Conservation (phyloP, 2,888 invertebrate species). For the Tachina fera region DNA sequence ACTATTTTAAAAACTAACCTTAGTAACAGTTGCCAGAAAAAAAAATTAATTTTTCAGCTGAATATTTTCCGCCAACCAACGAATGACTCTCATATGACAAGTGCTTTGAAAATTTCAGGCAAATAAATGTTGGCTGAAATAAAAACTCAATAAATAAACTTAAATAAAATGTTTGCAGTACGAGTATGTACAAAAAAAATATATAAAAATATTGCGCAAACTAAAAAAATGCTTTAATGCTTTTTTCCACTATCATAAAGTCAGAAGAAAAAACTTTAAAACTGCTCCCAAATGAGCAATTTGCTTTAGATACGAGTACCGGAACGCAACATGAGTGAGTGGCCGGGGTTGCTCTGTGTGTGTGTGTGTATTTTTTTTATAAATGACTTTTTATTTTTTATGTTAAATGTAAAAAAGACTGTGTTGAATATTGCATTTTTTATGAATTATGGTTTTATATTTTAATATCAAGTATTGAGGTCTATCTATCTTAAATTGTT, state of each 20-base stretch:
- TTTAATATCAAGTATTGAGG: slow-evolving; percentile 24
- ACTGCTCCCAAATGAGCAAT: slow-evolving; percentile 71
- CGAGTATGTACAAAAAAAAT: neutral
- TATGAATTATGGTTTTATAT: slow-evolving; percentile 60
- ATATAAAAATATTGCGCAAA: slow-evolving; percentile 5
- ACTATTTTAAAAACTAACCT: slow-evolving; percentile 31
- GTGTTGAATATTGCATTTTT: slow-evolving; percentile 55
- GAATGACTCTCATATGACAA: slow-evolving; percentile 62
- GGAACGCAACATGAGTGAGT: slow-evolving; percentile 7
- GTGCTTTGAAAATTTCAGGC: slow-evolving; percentile 39
- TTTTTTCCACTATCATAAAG: slow-evolving; percentile 49
- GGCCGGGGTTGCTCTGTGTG: neutral
- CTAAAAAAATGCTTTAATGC: slow-evolving; percentile 1
- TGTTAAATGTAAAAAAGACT: slow-evolving; percentile 25
- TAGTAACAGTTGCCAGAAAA: neutral
- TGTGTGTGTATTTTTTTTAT: neutral
- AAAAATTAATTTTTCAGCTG: neutral
- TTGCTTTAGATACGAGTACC: slow-evolving; percentile 65
- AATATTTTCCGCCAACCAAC: slow-evolving; percentile 33
- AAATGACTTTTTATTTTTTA: neutral
- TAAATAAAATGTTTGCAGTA: neutral
- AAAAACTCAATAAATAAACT: slow-evolving; percentile 21
- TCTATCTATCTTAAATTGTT: slow-evolving; percentile 46
- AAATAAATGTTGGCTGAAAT: slow-evolving; percentile 38
- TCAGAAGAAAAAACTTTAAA: slow-evolving; percentile 56